Evolutionary conservation across 2,888 invertebrate genomes (phyloP), one percentile per base, ranked within the genome.

Genomic region (Euphydryas editha): DNA sequence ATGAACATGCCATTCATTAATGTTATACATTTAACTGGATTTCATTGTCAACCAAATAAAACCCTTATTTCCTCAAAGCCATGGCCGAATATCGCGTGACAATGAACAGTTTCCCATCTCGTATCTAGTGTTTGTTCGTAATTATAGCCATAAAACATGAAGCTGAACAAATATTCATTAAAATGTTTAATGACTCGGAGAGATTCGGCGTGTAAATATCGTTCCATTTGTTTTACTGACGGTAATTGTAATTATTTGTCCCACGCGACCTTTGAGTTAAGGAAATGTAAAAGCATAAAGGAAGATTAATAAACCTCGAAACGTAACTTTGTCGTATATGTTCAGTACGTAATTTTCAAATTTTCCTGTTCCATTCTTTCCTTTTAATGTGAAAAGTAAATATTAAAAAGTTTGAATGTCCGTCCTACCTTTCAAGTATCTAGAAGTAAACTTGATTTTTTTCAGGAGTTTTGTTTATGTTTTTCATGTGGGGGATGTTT

Each of bases 141-240:
- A 66, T 69, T 62, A 57, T 46, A 57, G 51, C 59, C 58, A 59
- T 69, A 63, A 57, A 65, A 65, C 37, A 63, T 55, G 59, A 59
- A 36, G 56, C 46, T 24, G 54, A 57, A 61, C 47, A 61, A 60
- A 69, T 60, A 67, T 36, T 63, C 58, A 59, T 67, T 61, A 64
- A 61, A 69, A 58, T 6, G 18, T 57, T 64, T 66, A 63, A 59
- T 54, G 54, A 49, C 47, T 24, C 57, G 54, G 44, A 51, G 42
- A 65, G 61, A 62, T 62, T 69, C 44, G 62, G 44, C 30, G 36
- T 4, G 57, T 42, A 57, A 39, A 57, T 42, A 57, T 57, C 21
- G 42, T 8, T 42, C 21, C 21, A 36, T 59, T 47, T 59, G 36
- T 47, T 47, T 49, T 49, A 58, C 18, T n/a, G 44, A 13, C 21